A percentile compares a stretch with the other conserved stretches of the same genome.
phyloP scores from a whole-genome alignment of 2,888 invertebrate species.

The Isoperla grammatica region DNA sequence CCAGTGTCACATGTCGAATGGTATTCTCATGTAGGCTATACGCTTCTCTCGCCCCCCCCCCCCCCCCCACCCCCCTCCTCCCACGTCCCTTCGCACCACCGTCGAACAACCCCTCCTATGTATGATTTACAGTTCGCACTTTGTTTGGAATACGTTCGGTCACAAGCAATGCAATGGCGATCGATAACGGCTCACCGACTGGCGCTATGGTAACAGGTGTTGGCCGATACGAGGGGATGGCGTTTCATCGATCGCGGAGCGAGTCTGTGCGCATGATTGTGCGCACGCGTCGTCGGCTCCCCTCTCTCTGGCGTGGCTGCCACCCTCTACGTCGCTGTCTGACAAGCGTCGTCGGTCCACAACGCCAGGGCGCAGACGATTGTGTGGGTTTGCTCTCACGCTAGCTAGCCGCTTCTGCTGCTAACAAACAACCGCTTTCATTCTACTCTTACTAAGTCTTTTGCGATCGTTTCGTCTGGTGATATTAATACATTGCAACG shows the following conservation, averaged over 20 bases:
- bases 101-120: conserved; percentile 18
- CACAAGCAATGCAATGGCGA: conserved; percentile 17
- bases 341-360: not conserved
- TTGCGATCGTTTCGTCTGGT: too few relatives aligned
- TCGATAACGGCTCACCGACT: conserved; percentile 24
- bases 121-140: conserved; percentile 28
- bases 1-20: too few relatives aligned
- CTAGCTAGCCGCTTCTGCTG: too few relatives aligned
- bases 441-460: too few relatives aligned
- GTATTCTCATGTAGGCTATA: too few relatives aligned
- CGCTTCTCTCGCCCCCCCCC: not conserved
- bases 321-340: conserved; percentile 15
- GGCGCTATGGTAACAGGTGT: conserved; percentile 29
- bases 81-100: not conserved
- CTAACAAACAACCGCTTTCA: too few relatives aligned
- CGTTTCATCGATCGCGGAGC: conserved; percentile 25
- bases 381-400: too few relatives aligned
- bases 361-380: conserved; percentile 2
- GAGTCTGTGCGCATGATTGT: conserved; percentile 10
- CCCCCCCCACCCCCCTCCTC: conserved; percentile 6
- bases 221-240: conserved; percentile 21
- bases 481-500: too few relatives aligned
- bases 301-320: conserved; percentile 14
- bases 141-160: conserved; percentile 22
- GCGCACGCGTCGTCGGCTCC: conserved; percentile 9